Percentiles rank a stretch among this genome's conserved stretches.
Evolutionary conservation across 2,888 invertebrate genomes (phyloP).

Genomic region (Leptinotarsa juncta): DNA sequence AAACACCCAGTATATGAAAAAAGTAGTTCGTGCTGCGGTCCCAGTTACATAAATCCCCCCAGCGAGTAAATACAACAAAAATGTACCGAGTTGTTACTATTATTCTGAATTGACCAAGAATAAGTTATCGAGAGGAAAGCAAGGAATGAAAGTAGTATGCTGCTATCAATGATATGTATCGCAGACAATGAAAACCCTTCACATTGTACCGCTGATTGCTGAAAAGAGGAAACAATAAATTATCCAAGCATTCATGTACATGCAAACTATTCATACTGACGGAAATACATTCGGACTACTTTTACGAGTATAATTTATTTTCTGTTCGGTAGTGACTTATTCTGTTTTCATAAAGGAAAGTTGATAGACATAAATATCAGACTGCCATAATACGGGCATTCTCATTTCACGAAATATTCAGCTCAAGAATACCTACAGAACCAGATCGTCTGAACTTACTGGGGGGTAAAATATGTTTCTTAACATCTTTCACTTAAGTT

Average conservation of each 20-base stretch:
- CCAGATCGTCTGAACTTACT: too few species aligned
- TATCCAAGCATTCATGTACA: neutral
- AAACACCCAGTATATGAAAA: too few species aligned
- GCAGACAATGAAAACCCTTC: neutral
- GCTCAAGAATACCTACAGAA: too few species aligned
- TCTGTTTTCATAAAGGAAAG: conserved; percentile 15
- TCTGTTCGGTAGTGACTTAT: neutral
- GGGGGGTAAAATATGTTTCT: too few species aligned
- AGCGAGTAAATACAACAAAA: neutral
- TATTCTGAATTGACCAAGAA: neutral
- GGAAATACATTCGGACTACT: conserved; percentile 18
- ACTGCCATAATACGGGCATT: neutral
- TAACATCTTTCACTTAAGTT: too few species aligned
- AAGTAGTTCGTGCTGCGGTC: too few species aligned
- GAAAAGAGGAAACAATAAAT: conserved; percentile 10
- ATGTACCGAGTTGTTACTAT: neutral
- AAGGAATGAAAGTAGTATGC: neutral
- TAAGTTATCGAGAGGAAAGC: neutral
- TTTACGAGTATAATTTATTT: conserved; percentile 20
- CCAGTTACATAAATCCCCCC: neutral
- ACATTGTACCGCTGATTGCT: conserved; percentile 6
- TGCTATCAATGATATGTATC: neutral
- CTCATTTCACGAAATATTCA: neutral
- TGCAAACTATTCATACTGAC: conserved; percentile 19
- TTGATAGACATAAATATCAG: neutral